Evolutionary conservation across 1,140 invertebrate species (phyloP).

Genomic region (Caenorhabditis elegans): WBcel235 BX284606.5:10869001-10869500

Average conservation of each 20-base stretch:
- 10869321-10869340: constrained; percentile 76
- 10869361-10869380: constrained; percentile 43
- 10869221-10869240: background rate
- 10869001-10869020: no score
- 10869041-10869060: no score
- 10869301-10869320: constrained; percentile 80
- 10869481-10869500: constrained; percentile 73
- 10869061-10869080: no score
- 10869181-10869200: no score
- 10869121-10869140: no score
- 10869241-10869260: constrained; percentile 70
- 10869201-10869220: background rate
- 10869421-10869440: constrained; percentile 60
- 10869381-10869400: constrained; percentile 52
- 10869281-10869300: constrained; percentile 76
- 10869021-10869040: no score
- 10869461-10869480: constrained; percentile 56
- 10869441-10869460: constrained; percentile 58
- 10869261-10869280: constrained; percentile 79
- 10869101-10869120: no score
- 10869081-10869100: no score
- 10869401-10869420: constrained; percentile 50
- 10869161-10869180: no score
- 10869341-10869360: background rate
- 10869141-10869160: no score